Conservation (phyloP, 2,113 vertebrate genomes). For the Ploceus nigricollis region DNA sequence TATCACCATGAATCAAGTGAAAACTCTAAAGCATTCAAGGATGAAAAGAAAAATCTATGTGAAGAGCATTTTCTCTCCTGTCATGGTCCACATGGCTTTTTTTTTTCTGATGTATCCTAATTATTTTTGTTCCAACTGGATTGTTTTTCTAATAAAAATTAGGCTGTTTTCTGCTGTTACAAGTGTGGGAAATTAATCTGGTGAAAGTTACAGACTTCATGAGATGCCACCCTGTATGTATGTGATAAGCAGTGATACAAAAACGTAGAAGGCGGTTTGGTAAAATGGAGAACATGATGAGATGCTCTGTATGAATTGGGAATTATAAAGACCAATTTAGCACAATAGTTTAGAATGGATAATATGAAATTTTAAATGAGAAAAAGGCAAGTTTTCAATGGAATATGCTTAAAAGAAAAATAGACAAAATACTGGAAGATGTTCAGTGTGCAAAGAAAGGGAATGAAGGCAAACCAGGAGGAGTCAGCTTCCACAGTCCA, state of each 20-base stretch:
- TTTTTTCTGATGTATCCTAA: not conserved
- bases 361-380: not conserved
- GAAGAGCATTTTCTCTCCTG: not conserved
- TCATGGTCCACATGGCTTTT: not conserved
- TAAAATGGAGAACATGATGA: not conserved
- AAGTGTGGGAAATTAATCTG: not conserved
- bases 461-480: not conserved
- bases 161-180: not conserved
- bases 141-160: conserved; percentile 22
- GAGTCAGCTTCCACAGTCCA: not conserved
- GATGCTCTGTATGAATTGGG: not conserved
- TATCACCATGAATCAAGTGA: not conserved
- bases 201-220: not conserved
- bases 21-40: not conserved
- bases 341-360: not conserved
- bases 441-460: not conserved
- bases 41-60: not conserved
- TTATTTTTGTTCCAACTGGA: conserved; percentile 1
- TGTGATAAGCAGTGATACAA: not conserved
- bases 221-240: not conserved
- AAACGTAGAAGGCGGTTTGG: not conserved
- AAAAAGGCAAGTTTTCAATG: not conserved
- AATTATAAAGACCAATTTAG: not conserved
- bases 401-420: not conserved
- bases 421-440: not conserved